phyloP scores from a whole-genome alignment of 2,113 vertebrate species.

The Andinoacara biseriatus region DNA sequence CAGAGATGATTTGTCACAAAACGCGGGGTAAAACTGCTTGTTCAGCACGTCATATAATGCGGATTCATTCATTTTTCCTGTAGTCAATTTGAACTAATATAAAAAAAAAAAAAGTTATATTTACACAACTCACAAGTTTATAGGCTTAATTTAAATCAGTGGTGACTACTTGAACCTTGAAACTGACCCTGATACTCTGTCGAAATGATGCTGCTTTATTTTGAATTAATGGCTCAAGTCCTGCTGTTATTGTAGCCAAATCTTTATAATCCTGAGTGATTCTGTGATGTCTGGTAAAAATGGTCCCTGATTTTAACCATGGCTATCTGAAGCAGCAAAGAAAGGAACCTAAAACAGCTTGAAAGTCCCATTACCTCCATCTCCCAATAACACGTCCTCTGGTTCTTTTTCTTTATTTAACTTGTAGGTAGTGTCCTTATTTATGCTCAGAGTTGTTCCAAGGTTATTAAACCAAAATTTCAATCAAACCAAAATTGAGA shows the following conservation, averaged over 20 bases:
- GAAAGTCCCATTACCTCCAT: background rate
- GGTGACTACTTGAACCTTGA: background rate
- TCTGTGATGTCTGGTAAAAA: background rate
- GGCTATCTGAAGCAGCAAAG: background rate
- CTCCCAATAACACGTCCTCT: background rate
- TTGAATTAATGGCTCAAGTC: rapidly evolving
- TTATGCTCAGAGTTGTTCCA: background rate
- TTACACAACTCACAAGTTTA: background rate
- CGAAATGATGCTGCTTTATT: background rate
- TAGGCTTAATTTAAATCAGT: background rate
- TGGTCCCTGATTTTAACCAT: background rate
- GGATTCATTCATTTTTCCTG: too few species aligned
- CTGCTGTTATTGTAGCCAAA: background rate
- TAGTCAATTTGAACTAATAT: too few species aligned
- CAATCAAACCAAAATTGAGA: background rate
- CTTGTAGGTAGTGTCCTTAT: constrained; percentile 14
- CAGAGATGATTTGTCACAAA: too few species aligned
- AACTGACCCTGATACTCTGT: rapidly evolving
- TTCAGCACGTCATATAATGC: too few species aligned
- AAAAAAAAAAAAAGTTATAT: background rate
- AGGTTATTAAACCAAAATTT: background rate
- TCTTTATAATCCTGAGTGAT: background rate
- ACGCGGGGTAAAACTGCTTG: too few species aligned
- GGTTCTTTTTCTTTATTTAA: background rate
- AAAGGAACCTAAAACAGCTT: background rate